These are phyloP conservation scores for Syritta pipiens DNA, from an alignment of 2,888 invertebrate species.

Conservation along the genomic window DNA sequence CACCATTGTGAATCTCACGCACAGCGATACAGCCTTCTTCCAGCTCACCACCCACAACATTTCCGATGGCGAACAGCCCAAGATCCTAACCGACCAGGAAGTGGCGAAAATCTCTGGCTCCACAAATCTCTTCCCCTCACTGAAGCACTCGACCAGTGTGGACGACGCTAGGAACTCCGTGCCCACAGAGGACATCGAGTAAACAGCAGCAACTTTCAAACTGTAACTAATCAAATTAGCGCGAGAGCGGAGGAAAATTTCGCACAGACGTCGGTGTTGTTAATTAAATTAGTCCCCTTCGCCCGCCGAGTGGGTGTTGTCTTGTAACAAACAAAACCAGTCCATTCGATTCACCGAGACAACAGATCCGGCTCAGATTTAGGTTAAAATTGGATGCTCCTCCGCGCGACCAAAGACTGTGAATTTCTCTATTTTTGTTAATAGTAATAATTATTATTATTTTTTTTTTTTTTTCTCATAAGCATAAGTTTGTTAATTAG, in stretches of 20 bases:
- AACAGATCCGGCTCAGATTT: conserved; percentile 25
- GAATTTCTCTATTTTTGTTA: conserved; percentile 52
- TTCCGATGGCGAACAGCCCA: conserved; percentile 74
- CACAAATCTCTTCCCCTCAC: conserved; percentile 73
- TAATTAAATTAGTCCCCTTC: conserved; percentile 34
- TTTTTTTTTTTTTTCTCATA: conserved; percentile 31
- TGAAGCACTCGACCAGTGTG: too few relatives aligned
- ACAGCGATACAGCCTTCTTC: conserved; percentile 78
- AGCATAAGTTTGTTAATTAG: conserved; percentile 52
- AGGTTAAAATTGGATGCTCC: conserved; percentile 27
- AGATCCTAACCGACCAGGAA: conserved; percentile 72
- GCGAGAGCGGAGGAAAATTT: conserved; percentile 28
- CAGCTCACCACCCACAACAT: conserved; percentile 75
- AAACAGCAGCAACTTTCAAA: background rate
- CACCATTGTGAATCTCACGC: conserved; percentile 78
- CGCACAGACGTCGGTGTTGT: conserved; percentile 15
- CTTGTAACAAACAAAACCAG: background rate
- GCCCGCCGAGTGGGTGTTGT: too few relatives aligned
- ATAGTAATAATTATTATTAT: conserved; percentile 23
- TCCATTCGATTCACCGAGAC: background rate
- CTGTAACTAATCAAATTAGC: conserved; percentile 30
- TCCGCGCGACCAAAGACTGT: conserved; percentile 61
- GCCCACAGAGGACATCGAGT: background rate
- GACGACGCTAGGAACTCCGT: conserved; percentile 44
- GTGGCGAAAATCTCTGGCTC: conserved; percentile 73